Evolutionary conservation across 2,113 vertebrate species (phyloP).

Genomic region (Chinchilla lanigera): DNA sequence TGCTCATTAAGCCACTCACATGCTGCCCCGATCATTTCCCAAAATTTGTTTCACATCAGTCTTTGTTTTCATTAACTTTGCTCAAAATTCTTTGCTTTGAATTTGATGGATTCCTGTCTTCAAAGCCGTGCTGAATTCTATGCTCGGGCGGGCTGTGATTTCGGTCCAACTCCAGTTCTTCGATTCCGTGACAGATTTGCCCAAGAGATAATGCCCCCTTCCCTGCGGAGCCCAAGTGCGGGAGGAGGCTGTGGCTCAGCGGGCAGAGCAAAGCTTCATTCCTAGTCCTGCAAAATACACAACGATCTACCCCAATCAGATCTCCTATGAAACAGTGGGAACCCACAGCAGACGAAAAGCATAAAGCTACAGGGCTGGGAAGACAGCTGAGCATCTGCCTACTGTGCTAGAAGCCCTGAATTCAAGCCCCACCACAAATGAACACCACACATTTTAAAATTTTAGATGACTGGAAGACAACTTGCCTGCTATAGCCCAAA

Average conservation of each 20-base stretch:
- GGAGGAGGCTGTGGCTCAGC: neutral
- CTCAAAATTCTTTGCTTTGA: neutral
- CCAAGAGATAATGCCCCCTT: neutral
- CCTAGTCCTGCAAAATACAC: neutral
- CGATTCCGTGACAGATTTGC: neutral
- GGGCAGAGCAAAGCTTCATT: too few relatives aligned
- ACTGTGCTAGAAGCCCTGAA: neutral
- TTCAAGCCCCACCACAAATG: neutral
- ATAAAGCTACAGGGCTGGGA: neutral
- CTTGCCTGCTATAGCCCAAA: neutral
- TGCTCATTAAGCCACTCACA: neutral
- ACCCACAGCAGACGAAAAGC: neutral
- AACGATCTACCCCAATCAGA: neutral
- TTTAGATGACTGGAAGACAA: neutral
- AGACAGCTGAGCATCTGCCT: neutral
- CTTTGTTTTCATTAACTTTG: slow-evolving; percentile 44
- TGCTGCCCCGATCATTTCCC: neutral
- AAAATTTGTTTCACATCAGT: slow-evolving; percentile 44
- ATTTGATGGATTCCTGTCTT: slow-evolving; percentile 23
- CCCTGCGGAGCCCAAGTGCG: neutral
- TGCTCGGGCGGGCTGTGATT: neutral
- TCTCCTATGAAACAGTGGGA: neutral
- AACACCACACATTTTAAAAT: neutral
- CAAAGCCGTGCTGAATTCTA: neutral
- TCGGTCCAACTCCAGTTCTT: neutral